A percentile compares a stretch with the other conserved stretches of the same genome.
Conservation (phyloP, 2,113 vertebrate species). For the Hippolais icterina region DNA sequence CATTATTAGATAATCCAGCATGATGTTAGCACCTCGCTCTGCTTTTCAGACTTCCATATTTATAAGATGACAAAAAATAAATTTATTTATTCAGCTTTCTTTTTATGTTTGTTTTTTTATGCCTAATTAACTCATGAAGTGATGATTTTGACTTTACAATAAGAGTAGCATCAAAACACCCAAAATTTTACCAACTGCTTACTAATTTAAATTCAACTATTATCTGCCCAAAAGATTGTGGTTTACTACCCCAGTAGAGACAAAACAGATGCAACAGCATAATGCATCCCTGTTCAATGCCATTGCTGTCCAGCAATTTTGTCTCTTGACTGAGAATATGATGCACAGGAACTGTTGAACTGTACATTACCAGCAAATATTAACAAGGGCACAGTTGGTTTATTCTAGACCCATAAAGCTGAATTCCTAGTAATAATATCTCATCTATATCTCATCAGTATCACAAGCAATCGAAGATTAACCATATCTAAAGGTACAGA, state of each 20-base stretch:
- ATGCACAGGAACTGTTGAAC: neutral
- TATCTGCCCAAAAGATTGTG: neutral
- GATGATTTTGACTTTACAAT: neutral
- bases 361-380: neutral
- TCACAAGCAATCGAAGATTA: neutral
- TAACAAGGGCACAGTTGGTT: neutral
- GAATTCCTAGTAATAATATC: neutral
- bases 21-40: neutral
- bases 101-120: neutral
- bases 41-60: neutral
- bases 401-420: neutral
- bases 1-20: neutral
- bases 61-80: neutral
- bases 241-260: neutral
- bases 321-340: neutral
- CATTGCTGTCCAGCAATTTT: neutral
- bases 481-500: neutral
- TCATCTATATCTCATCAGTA: neutral
- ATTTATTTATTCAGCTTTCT: neutral
- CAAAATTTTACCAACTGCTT: conserved; percentile 6
- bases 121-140: neutral
- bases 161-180: neutral
- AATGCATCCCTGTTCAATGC: neutral
- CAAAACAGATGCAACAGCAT: neutral
- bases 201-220: conserved; percentile 1